Base-by-base conservation (phyloP, 1,140 invertebrate genomes). In the Triops longicaudatus region DNA sequence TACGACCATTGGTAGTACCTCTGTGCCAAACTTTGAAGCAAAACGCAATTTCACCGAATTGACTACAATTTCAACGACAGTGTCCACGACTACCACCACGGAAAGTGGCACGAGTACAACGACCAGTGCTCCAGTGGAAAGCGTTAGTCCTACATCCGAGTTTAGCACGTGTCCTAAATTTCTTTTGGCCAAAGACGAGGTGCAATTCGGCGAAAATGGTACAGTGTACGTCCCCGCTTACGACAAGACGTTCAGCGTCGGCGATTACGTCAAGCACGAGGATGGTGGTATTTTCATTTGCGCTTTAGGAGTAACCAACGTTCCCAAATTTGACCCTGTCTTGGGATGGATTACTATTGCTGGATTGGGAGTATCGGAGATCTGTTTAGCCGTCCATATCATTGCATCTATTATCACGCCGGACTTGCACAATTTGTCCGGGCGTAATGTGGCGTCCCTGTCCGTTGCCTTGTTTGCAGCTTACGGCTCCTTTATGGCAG, bases 401-500 rank as follows among this genome's bases (percentile, higher is more conserved):
- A 79, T 84, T 9, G 84, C 84, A 0, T 87, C 86, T 76, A 75
- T 81, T 4, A 72, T 86, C 0, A 83, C 87, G 5, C 82, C 86
- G 0, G 86, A 87, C 44, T 80, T 87, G 26, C 82, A 84, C 50
- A 87, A 87, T 80, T 80, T 88, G 11, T 87, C 86, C 3, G 87
- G 86, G 28, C 87, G 86, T 78, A 87, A 87, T 80, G 80, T 88
- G 28, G 85, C 85, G 1, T 87, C 85, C 0, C 81, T 87, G 6
- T 86, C 85, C 74, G 77, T 85, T 11, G 82, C 86, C 0, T 80
- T 88, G 1, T 80, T 88, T 10, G 78, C 83, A 1, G 85, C 86
- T 1, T 88, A 88, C 80, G 76, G 79, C 1, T 81, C 82, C 22
- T 88, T 88, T 80, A 83, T 87, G 37, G 80, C 83, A 3, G 83